These are phyloP conservation scores for Phylloscopus whistleri DNA, from an alignment of 2,113 vertebrate species.

Conservation along the genomic window DNA sequence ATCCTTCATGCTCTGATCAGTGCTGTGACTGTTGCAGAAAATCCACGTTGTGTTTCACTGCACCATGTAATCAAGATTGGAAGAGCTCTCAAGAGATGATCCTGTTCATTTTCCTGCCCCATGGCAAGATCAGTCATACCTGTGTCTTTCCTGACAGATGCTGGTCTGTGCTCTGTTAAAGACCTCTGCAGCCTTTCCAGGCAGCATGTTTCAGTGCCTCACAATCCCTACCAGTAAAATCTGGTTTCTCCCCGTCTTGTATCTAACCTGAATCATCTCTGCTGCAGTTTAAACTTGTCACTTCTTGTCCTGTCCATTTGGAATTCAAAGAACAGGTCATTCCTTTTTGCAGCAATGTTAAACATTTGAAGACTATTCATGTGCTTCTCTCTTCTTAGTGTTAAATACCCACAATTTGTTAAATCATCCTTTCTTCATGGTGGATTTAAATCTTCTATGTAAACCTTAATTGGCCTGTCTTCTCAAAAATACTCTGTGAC, in stretches of 20 bases:
- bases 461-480: slow-evolving; percentile 36
- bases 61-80: not conserved
- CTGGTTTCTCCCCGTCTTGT: not conserved
- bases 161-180: not conserved
- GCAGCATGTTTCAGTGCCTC: not conserved
- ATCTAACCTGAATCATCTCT: not conserved
- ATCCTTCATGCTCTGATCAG: not conserved
- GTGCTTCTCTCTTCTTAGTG: not conserved
- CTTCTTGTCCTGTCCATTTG: not conserved
- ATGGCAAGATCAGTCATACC: slow-evolving; percentile 6
- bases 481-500: slow-evolving; percentile 11
- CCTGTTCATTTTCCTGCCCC: not conserved
- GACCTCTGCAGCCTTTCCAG: not conserved
- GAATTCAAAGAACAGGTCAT: not conserved
- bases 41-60: slow-evolving; percentile 7
- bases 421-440: not conserved
- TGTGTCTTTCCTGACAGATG: not conserved
- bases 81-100: not conserved
- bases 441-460: not conserved
- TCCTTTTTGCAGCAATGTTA: not conserved
- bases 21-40: not conserved
- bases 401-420: slow-evolving; percentile 9
- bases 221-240: not conserved
- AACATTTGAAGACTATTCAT: slow-evolving; percentile 26
- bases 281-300: not conserved